Conservation (phyloP, 2,797 vertebrate genomes). For the Parambassis ranga region DNA sequence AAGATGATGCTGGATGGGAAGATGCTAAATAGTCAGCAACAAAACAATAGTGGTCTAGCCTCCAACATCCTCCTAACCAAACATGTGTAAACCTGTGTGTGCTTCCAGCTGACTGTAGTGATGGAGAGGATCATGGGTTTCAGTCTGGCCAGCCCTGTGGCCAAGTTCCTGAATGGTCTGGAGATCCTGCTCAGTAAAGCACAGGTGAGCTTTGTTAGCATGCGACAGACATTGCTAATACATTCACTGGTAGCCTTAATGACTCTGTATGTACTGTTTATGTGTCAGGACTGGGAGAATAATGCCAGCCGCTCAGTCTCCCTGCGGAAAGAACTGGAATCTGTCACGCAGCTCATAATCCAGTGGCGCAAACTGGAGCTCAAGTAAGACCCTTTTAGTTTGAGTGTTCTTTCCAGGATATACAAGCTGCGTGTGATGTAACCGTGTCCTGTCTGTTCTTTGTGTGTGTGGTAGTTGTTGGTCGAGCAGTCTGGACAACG, state of each 20-base stretch:
- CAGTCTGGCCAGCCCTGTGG: constrained; percentile 90
- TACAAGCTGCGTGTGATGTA: not conserved
- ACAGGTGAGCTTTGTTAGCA: constrained; percentile 82
- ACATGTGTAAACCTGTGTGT: not conserved
- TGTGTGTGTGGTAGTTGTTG: constrained; percentile 84
- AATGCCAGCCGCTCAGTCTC: constrained; percentile 91
- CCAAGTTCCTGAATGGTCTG: constrained; percentile 95
- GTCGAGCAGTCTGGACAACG: constrained; percentile 93
- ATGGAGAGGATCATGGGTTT: constrained; percentile 90
- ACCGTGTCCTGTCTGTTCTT: not conserved
- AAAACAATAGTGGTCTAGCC: too few relatives aligned
- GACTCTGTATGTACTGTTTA: too few relatives aligned
- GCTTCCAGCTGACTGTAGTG: constrained; percentile 86
- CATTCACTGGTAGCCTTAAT: too few relatives aligned
- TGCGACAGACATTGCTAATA: too few relatives aligned
- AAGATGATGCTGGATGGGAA: too few relatives aligned
- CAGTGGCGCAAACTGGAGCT: constrained; percentile 95
- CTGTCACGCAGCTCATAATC: constrained; percentile 90
- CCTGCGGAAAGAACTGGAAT: constrained; percentile 86
- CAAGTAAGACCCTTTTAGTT: constrained; percentile 88
- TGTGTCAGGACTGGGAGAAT: constrained; percentile 96
- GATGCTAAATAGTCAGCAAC: too few relatives aligned
- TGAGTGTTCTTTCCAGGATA: too few relatives aligned
- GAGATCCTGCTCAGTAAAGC: constrained; percentile 95
- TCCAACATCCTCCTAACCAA: too few relatives aligned